These are phyloP conservation scores for Camelus dromedarius DNA, from an alignment of 2,113 vertebrate genomes.

Conservation along the genomic window DNA sequence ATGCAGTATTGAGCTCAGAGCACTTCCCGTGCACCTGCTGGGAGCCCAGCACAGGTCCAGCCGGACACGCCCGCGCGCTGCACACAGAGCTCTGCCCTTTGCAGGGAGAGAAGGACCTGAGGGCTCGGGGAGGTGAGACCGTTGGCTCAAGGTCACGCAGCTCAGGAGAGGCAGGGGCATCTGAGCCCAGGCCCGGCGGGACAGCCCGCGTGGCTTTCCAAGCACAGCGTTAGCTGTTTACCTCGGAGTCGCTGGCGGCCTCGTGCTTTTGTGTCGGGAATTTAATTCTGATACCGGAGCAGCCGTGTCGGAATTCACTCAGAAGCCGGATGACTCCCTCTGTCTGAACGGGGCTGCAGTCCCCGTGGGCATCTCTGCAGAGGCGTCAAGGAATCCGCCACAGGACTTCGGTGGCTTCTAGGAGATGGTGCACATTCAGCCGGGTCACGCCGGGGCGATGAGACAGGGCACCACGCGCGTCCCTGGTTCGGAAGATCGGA, in stretches of 20 bases:
- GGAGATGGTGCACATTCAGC: slow-evolving; percentile 88
- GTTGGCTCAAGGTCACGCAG: rapidly evolving
- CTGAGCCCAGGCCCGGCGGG: rapidly evolving
- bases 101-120: rapidly evolving
- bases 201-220: rapidly evolving
- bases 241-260: background rate
- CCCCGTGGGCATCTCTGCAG: slow-evolving; percentile 16
- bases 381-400: slow-evolving; percentile 63
- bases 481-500: slow-evolving; percentile 85
- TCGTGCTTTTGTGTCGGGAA: background rate
- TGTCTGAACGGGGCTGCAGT: slow-evolving; percentile 57
- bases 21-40: rapidly evolving
- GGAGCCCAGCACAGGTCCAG: rapidly evolving
- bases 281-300: background rate
- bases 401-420: slow-evolving; percentile 70
- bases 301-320: background rate
- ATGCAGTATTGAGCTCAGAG: rapidly evolving
- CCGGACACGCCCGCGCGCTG: rapidly evolving
- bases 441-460: slow-evolving; percentile 85
- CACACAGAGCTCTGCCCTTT: background rate
- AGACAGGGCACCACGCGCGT: slow-evolving; percentile 86
- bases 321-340: background rate
- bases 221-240: background rate
- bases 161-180: rapidly evolving
- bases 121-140: rapidly evolving